These are phyloP conservation scores for Bombus confusus DNA, from an alignment of 1,140 invertebrate species.

Conservation along the genomic window DNA sequence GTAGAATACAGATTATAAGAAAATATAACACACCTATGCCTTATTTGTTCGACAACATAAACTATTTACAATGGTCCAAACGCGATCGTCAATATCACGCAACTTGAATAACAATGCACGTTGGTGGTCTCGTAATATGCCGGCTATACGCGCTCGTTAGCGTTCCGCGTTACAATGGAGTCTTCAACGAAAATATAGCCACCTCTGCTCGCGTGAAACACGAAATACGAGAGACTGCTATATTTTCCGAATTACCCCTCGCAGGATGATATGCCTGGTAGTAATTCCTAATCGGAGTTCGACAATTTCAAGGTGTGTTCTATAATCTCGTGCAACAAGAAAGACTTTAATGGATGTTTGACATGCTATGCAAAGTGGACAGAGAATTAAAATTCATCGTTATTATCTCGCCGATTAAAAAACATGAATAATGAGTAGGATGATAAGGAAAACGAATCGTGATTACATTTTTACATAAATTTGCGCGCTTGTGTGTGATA, in stretches of 20 bases:
- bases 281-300: slow-evolving; percentile 25
- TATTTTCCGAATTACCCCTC: slow-evolving; percentile 38
- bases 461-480: background rate
- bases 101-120: slow-evolving; percentile 34
- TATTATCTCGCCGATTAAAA: background rate
- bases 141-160: background rate
- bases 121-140: background rate
- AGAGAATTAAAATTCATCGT: background rate
- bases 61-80: slow-evolving; percentile 14
- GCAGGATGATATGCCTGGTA: slow-evolving; percentile 15
- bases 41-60: background rate
- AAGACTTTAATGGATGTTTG: background rate
- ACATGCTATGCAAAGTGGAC: background rate
- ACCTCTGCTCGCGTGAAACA: background rate
- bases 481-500: background rate
- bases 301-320: background rate
- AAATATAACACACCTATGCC: background rate
- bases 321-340: background rate
- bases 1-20: background rate
- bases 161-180: slow-evolving; percentile 12
- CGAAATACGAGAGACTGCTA: slow-evolving; percentile 3
- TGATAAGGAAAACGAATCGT: background rate
- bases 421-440: too few species aligned
- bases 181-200: slow-evolving; percentile 36
- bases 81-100: slow-evolving; percentile 21